Base-by-base conservation (phyloP, 2,113 vertebrate species). In the Ornithorhynchus anatinus region DNA sequence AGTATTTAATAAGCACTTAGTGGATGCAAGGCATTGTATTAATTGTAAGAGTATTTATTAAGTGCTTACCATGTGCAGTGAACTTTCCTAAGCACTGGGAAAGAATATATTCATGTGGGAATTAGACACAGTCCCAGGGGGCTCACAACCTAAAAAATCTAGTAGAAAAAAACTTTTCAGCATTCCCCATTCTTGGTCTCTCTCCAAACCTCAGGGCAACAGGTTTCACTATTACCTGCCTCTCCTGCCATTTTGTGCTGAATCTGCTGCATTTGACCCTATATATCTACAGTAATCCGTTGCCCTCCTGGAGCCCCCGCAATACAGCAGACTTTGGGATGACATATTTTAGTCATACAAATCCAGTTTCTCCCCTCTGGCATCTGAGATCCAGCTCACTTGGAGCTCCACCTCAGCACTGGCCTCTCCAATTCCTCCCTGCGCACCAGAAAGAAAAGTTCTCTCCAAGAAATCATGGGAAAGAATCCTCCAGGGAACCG, bases 351-450 rank as follows among this genome's bases (percentile, higher is more conserved):
- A 85, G 84, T 69, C 81, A 82, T 81, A 81, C 84, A 72, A 88
- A 86, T 82, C 73, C 69, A 75, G 79, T 79, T 59, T 86, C 42
- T 50, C 60, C 81, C 85, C 70, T 84, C 73, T 48, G 84, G 32
- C 76, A 31, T 71, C 71, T 81, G 86, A 82, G 82, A 82, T 72
- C 53, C 75, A 32, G 73, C 84, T 79, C 68, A 57, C 66, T 69
- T 9, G 32, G 58, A 74, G 80, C 90, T 92, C 89, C 89, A 88
- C 89, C 89, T 90, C 85, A 65, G 75, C 85, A 87, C 78, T 77
- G 19, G 70, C 89, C 83, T 70, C 65, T 59, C 43, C 64, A 16
- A 79, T 48, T 39, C 72, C 59, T 69, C 76, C 60, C 73, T 80
- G 53, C 81, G 2, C 69, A 25, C 17, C n/a, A 20, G 53, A 81